Conservation (phyloP, 2,888 invertebrate genomes). For the Bellardia bayeri region DNA sequence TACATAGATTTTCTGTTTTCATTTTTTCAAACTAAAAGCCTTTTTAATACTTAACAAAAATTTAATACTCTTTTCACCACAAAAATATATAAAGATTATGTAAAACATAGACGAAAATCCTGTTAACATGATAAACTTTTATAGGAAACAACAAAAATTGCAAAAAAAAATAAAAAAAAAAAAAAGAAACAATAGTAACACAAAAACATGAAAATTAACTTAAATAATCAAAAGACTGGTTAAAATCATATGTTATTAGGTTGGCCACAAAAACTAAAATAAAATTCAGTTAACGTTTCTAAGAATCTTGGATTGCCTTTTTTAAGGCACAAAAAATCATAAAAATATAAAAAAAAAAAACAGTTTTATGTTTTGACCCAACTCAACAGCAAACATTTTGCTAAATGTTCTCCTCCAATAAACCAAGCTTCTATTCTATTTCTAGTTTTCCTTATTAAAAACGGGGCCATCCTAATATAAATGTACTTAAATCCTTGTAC, state of each 20-base stretch:
- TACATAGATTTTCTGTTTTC: background rate
- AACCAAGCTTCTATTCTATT: too few relatives aligned
- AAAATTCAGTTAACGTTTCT: too few relatives aligned
- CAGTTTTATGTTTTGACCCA: too few relatives aligned
- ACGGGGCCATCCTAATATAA: too few relatives aligned
- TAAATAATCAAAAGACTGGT: constrained; percentile 29
- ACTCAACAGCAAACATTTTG: too few relatives aligned
- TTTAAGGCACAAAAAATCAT: too few relatives aligned
- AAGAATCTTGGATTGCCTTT: too few relatives aligned
- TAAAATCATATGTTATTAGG: constrained; percentile 6
- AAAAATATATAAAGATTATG: constrained; percentile 10
- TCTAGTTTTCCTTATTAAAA: too few relatives aligned
- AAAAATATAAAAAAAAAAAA: too few relatives aligned
- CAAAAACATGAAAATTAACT: constrained; percentile 30
- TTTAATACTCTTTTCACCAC: constrained; percentile 17
- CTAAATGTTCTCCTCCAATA: too few relatives aligned
- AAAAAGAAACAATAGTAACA: background rate
- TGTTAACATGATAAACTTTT: constrained; percentile 57
- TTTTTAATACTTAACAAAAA: constrained; percentile 32
- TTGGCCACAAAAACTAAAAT: too few relatives aligned
- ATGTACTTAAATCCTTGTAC: too few relatives aligned
- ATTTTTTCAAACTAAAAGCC: constrained; percentile 18
- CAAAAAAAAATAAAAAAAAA: background rate
- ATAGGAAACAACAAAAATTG: background rate
- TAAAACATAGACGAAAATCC: constrained; percentile 33